Percentiles rank a stretch among this genome's conserved stretches.
phyloP scores from a whole-genome alignment of 2,888 invertebrate genomes.

The Chorisops tibialis region DNA sequence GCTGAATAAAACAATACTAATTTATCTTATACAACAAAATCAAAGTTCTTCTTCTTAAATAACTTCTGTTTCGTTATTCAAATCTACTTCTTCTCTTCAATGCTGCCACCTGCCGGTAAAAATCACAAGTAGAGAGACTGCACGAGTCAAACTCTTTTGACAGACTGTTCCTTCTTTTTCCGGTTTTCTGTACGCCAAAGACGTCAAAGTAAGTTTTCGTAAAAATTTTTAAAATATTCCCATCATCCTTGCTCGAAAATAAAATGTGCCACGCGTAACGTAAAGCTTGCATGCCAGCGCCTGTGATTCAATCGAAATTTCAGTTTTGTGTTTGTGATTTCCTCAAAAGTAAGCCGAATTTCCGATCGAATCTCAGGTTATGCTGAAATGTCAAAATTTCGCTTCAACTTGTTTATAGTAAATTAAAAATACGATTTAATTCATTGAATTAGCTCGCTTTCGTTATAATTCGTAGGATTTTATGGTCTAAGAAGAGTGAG shows the following conservation, averaged over 20 bases:
- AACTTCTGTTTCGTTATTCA: too few relatives aligned
- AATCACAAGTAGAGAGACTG: too few relatives aligned
- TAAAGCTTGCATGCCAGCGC: too few relatives aligned
- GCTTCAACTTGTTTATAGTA: not conserved
- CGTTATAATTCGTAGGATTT: too few relatives aligned
- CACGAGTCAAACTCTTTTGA: not conserved
- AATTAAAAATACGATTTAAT: too few relatives aligned
- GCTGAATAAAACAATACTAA: too few relatives aligned
- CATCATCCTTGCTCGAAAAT: slow-evolving; percentile 34
- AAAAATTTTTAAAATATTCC: slow-evolving; percentile 40
- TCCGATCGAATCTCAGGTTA: not conserved
- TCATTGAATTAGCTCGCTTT: not conserved
- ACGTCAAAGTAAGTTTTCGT: slow-evolving; percentile 47
- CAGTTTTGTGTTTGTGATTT: not conserved
- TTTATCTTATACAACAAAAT: too few relatives aligned
- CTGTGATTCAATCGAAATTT: not conserved
- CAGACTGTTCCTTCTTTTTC: slow-evolving; percentile 46
- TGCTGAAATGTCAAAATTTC: slow-evolving; percentile 15
- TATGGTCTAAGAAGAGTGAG: too few relatives aligned
- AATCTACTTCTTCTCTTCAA: too few relatives aligned
- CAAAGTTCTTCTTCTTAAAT: too few relatives aligned
- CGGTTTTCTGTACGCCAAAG: slow-evolving; percentile 48
- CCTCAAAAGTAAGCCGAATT: not conserved
- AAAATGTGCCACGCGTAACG: not conserved
- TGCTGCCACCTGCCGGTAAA: too few relatives aligned